Evolutionary conservation across 2,797 vertebrate species (phyloP), one percentile per base, ranked within the genome.

Genomic region (Bothrops alternatus): DNA sequence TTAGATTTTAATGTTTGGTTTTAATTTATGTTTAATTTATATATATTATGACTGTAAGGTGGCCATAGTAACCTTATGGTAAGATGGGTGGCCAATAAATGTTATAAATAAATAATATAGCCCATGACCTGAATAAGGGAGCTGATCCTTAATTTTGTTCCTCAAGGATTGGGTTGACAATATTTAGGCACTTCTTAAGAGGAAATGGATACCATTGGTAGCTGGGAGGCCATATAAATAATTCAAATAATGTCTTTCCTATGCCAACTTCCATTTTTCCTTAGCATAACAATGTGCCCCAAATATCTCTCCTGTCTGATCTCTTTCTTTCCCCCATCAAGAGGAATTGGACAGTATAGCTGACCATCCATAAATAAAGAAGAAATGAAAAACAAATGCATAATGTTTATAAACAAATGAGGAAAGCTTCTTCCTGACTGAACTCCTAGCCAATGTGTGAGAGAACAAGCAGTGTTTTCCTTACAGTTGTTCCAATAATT

Each of bases 351-450:
- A 88, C 60, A 91, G 58, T 65, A n/a, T 50, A 85, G 61, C 28
- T 85, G 87, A 37, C 90, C 32, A 56, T 85, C 88, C 69, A 89
- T 86, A 50, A 93, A 93, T 93, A 73, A 65, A 91, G 82, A 82
- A 26, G 90, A 89, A 91, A 91, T 91, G 50, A 93, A 93, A 93
- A 93, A 91, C 69, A 91, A 93, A 91, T 87, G 88, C 47, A 5
- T 88, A 47, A 47, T 91, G 85, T 91, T 93, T 91, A 91, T 91
- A 91, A 91, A 65, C 58, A 65, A 87, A 91, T 37, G 16, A 53
- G 55, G 63, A 73, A 78, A 82, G 26, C n/a, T 82, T 57, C 53
- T 92, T 91, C 65, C 90, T 91, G 90, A 57, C 69, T 57, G 18
- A 32, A 85, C 58, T 89, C 50, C 32, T 87, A 93, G 90, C 42